Conservation (phyloP, 2,113 vertebrate species). For the Rhineura floridana region DNA sequence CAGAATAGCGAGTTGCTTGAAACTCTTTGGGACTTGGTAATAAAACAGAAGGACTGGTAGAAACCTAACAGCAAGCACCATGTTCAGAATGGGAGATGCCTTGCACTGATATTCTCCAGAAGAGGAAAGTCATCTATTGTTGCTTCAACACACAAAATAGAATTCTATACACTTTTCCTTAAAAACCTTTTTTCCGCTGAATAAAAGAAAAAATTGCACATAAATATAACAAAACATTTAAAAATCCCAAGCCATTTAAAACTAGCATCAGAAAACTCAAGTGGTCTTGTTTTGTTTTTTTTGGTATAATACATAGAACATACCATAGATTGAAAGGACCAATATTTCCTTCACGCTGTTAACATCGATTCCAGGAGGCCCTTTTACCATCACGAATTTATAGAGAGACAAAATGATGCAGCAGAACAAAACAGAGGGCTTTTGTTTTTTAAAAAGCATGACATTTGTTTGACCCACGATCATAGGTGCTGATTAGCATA, state of each 20-base stretch:
- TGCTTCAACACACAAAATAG: constrained; percentile 40
- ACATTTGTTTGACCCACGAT: too few relatives aligned
- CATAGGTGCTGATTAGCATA: background rate
- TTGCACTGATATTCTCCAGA: background rate
- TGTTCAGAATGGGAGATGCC: background rate
- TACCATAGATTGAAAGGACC: fast-evolving
- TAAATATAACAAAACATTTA: constrained; percentile 42
- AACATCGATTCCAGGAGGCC: constrained; percentile 1
- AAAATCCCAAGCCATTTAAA: constrained; percentile 28
- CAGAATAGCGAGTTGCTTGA: fast-evolving
- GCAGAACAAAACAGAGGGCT: background rate
- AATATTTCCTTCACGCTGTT: constrained; percentile 18
- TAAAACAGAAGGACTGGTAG: fast-evolving
- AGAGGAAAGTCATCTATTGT: background rate
- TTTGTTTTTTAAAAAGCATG: fast-evolving
- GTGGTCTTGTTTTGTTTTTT: background rate
- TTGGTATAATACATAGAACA: constrained; percentile 24
- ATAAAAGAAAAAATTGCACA: constrained; percentile 64
- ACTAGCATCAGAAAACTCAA: constrained; percentile 10
- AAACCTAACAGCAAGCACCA: background rate
- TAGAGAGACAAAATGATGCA: fast-evolving
- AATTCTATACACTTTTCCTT: constrained; percentile 24
- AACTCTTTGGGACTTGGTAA: background rate
- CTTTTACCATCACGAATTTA: constrained; percentile 15
- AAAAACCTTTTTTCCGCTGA: background rate